These are phyloP conservation scores for Dicentrarchus labrax DNA, from an alignment of 2,113 vertebrate species.

Conservation along the genomic window DNA sequence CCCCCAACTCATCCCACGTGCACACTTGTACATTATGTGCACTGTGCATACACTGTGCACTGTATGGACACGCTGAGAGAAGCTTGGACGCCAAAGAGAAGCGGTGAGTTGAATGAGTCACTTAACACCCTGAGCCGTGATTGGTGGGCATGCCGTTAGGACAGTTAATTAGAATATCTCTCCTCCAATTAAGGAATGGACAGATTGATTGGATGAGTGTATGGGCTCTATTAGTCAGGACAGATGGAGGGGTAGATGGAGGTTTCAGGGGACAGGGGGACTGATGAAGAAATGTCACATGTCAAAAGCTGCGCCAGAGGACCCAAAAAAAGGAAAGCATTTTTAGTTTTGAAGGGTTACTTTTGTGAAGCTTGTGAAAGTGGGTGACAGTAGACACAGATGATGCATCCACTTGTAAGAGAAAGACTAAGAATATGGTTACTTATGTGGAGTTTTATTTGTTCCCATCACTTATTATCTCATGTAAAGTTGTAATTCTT, in stretches of 20 bases:
- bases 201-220: conserved; percentile 27
- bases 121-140: conserved; percentile 1
- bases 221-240: conserved; percentile 9
- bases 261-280: conserved; percentile 8
- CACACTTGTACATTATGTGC: not conserved
- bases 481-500: not conserved
- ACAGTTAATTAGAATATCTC: conserved; percentile 49
- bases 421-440: not conserved
- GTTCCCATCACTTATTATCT: not conserved
- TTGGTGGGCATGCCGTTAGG: conserved; percentile 18
- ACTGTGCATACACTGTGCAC: not conserved
- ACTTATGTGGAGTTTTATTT: not conserved
- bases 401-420: not conserved
- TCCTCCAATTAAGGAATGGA: conserved; percentile 20
- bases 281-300: not conserved
- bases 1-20: not conserved
- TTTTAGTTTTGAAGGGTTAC: not conserved
- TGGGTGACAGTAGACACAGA: not conserved
- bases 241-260: conserved; percentile 33
- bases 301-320: not conserved
- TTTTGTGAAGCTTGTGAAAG: not conserved
- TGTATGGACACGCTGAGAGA: not conserved
- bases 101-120: conserved; percentile 9
- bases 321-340: no score
- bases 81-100: not conserved